Base-by-base conservation (phyloP, 2,797 vertebrate genomes). In the Erethizon dorsatum region DNA sequence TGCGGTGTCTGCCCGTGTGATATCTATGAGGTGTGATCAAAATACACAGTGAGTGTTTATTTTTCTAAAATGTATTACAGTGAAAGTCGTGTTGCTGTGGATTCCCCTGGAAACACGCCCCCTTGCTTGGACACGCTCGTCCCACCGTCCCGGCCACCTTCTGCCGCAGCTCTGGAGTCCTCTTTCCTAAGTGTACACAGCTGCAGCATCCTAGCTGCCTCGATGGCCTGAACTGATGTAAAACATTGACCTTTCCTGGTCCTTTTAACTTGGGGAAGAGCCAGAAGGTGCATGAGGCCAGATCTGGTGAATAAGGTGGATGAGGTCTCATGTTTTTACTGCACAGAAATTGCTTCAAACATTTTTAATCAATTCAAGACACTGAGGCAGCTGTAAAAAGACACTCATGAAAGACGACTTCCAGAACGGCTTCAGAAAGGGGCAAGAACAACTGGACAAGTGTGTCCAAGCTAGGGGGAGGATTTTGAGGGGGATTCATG, bases 151-250 rank as follows among this genome's bases (percentile, higher is more conserved):
- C 13, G 5, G 41, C 24, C 12, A 7, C 14, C 0, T 15, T 4
- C 73, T 26, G 3, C 45, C 9, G 45, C 45, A 50, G 73, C 45
- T 31, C 73, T 28, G 73, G 45, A 15, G 45, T 14, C 24, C 41
- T 26, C 71, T 13, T 6, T 47, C 71, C 71, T 13, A 5, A 28
- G 24, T 14, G 41, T 22, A 22, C 15, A 5, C 56, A 56, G 18
- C 4, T 56, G 56, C 56, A 22, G 18, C 18, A 5, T 57, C 56
- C 1, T 18, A 8, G 65, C 15, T 18, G 33, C 33, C 65, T 69
- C 33, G 2, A 7, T 3, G 65, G 15, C 33, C 6, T 2, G 24
- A 7, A 7, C 22, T 28, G 41, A 47, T 26, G 5, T 26, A 1
- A 13, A 26, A 75, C 12, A 13, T 3, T 1, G 2, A 4, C 26